Evolutionary conservation across 2,113 vertebrate genomes (phyloP).

Genomic region (Phrynocephalus versicolor): DNA sequence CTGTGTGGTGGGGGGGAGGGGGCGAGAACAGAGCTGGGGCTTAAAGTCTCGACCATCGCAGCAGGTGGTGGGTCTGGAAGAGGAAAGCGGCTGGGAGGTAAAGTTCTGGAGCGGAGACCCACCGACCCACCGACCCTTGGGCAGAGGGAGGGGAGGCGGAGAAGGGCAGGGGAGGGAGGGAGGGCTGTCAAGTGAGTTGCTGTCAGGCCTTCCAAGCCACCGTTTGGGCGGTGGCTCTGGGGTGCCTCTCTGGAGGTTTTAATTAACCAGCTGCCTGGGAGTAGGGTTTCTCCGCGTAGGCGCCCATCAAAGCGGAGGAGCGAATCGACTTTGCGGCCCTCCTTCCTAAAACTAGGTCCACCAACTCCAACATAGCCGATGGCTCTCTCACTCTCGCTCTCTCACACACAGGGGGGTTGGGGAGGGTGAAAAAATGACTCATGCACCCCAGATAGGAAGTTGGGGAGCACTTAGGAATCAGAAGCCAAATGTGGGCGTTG

Average conservation of each 20-base stretch:
- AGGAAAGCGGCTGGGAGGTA: conserved; percentile 81
- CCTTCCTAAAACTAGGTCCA: no score
- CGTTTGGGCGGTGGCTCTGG: neutral
- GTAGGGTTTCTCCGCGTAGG: neutral
- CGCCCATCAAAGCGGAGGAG: neutral
- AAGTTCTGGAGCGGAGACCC: conserved; percentile 34
- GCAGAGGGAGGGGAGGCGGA: conserved; percentile 54
- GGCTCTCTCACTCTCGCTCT: no score
- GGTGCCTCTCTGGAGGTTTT: neutral
- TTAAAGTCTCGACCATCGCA: neutral
- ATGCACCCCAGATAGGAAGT: neutral
- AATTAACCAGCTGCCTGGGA: conserved; percentile 26
- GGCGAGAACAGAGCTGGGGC: neutral
- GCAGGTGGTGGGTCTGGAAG: conserved; percentile 73
- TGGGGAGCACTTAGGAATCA: neutral
- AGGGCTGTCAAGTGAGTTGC: neutral
- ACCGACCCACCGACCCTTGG: conserved; percentile 69
- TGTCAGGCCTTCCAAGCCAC: neutral
- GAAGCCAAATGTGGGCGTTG: neutral
- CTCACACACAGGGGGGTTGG: no score
- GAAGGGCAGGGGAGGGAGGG: neutral
- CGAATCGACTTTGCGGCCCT: neutral
- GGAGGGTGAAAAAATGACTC: neutral
- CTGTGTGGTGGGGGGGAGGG: neutral
- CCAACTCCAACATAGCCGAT: no score